Conservation (phyloP, 2,113 vertebrate genomes). For the Lasiurus borealis region DNA sequence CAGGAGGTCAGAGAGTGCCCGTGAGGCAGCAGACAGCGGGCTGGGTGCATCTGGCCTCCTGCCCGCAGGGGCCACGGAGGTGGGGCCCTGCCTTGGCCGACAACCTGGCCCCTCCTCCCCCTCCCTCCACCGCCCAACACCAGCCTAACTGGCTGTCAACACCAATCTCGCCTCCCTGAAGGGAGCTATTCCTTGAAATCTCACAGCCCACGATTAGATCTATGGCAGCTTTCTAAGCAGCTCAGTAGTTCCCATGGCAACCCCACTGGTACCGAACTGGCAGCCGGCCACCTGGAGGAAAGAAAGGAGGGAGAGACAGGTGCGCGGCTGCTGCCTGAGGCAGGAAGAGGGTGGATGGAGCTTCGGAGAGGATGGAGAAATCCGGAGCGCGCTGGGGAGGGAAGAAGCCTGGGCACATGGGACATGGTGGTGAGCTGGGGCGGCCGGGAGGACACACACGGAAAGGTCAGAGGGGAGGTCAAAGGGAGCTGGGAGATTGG, state of each 20-base stretch:
- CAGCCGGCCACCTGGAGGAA: constrained; percentile 72
- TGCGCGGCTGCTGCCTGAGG: constrained; percentile 49
- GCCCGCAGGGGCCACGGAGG: neutral
- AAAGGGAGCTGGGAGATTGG: neutral
- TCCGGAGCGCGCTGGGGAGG: neutral
- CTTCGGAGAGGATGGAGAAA: neutral
- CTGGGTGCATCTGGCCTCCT: neutral
- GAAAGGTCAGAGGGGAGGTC: neutral
- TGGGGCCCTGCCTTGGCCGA: neutral
- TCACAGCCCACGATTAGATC: constrained; percentile 77
- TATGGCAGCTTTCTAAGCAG: constrained; percentile 79
- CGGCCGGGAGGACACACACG: fast-evolving
- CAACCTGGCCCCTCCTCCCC: neutral
- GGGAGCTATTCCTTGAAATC: constrained; percentile 79
- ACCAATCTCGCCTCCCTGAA: constrained; percentile 25
- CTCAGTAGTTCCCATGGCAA: constrained; percentile 79
- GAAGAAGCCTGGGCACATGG: fast-evolving
- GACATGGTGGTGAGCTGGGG: neutral
- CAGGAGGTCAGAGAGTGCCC: neutral
- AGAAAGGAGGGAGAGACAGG: constrained; percentile 60
- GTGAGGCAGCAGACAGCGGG: neutral
- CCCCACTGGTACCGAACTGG: constrained; percentile 67
- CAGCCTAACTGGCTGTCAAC: constrained; percentile 60
- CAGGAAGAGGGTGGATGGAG: neutral
- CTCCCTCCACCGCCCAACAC: neutral